Base-by-base conservation (phyloP, 2,888 invertebrate genomes). In the Sarcophaga caerulescens region DNA sequence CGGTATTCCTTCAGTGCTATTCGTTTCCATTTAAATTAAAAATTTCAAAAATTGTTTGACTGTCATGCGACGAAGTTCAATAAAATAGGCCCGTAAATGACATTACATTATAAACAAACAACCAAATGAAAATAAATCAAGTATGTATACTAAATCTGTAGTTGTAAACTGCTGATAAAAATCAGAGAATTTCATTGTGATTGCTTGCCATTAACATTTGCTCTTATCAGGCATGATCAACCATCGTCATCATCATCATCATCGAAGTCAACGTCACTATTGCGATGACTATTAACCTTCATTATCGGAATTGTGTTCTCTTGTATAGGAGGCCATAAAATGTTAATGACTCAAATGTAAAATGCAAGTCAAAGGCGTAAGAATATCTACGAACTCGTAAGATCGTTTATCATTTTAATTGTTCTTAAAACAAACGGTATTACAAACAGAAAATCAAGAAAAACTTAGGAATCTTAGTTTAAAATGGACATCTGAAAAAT, bases 361-460 rank as follows among this genome's bases (percentile, higher is more conserved):
- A 35, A 35, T 35, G 10, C 35, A 35, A 35, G 35, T 35, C 35
- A 35, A 45, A 63, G 44, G 23, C 23, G 74, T 47, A 23, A 47
- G n/a, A 63, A n/a, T 44, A 63, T 60, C 19, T 23, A 4, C 57
- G 52, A 3, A 71, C 35, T 59, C 57, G 57, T 66, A 65, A 52
- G 66, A 76, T 59, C 35, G 44, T 76, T 66, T 35, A 76, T 75
- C 47, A 65, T 75, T 65, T 75, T 57, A 35, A 75, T 65, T 75
- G 74, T 63, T n/a, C 17, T 6, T 8, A 1, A 35, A 35, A 35
- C 35, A 35, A 35, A 35, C 8, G 35, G 35, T 10, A 35, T 35
- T 35, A 35, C 35, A 35, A 35, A 35, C 35, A 35, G 8, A 35
- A 65, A 35, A 17, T 65, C n/a, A 65, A n/a, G 17, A n/a, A 60